Evolutionary conservation across 2,113 vertebrate genomes (phyloP), one percentile per base, ranked within the genome.

Genomic region (Cacatua alba): DNA sequence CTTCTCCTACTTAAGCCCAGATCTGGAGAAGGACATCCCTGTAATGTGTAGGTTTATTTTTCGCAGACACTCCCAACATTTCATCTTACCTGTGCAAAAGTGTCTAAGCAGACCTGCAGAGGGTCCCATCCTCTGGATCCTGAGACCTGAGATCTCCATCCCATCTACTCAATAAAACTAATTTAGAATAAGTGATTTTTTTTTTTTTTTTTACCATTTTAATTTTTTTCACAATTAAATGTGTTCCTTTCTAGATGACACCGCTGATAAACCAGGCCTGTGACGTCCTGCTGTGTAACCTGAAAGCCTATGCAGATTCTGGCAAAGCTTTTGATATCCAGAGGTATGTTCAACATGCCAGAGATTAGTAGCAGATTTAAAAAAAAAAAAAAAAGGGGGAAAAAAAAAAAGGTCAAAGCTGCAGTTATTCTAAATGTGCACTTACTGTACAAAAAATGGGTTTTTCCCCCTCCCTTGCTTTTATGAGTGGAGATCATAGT

Each of bases 201-300:
- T 52, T 82, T 80, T n/a, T 82, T 80, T n/a, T 78, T 13, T 44
- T 95, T 37, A 64, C 62, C 7, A 11, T 72, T 81, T 74, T 94
- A 71, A 91, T 95, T 48, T 77, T 68, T 95, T 88, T 94, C 39
- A 91, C 68, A 68, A 82, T 72, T 16, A 59, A 52, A 2, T 97
- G 44, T 92, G 52, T 84, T 97, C 91, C 52, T 67, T 97, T 92
- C 71, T 95, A 99, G 99, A 98, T 99, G 99, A 98, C 92, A 91
- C 99, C 99, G 0, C 98, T 99, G 69, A 99, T 99, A 98, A 99
- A 98, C 98, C 98, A 98, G 80, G 98, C 98, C 92, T 98, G 98
- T 17, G 95, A 98, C 23, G 81, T 96, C 55, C 97, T 99, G 94
- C 97, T 99, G 97, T 97, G 90, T 87, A 99, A 99, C 93, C 95